Percentiles rank a stretch among this genome's conserved stretches.
phyloP scores from a whole-genome alignment of 2,113 vertebrate species.

The Cynocephalus volans region DNA sequence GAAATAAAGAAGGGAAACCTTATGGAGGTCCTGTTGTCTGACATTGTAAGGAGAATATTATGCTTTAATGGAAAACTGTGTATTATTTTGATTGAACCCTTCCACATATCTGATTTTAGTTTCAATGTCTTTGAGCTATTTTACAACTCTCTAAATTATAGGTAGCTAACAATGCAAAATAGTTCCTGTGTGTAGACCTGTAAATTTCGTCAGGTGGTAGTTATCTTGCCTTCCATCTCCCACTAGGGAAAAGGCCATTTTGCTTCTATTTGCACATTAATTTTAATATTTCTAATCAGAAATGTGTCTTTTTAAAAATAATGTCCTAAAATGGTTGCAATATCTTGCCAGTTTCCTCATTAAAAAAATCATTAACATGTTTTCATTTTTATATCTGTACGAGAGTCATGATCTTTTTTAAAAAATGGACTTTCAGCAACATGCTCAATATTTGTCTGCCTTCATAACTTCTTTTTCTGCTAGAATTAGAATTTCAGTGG shows the following conservation, averaged over 20 bases:
- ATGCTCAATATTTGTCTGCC: neutral
- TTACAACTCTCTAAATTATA: neutral
- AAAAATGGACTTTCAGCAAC: neutral
- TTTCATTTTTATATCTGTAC: neutral
- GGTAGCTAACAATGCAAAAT: neutral
- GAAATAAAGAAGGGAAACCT: conserved; percentile 46
- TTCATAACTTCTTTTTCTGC: conserved; percentile 9
- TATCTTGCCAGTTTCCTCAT: neutral
- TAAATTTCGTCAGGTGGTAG: neutral
- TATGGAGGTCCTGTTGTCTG: neutral
- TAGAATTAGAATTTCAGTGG: neutral
- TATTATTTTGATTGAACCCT: neutral
- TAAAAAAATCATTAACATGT: neutral
- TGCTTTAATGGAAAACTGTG: neutral
- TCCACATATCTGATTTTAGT: conserved; percentile 11
- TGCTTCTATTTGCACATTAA: neutral
- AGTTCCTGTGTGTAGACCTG: neutral
- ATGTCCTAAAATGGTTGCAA: neutral
- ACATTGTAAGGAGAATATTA: neutral
- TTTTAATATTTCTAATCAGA: conserved; percentile 25
- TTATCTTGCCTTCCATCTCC: neutral
- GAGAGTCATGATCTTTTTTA: neutral
- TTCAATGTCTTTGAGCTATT: neutral
- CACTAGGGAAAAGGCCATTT: neutral
- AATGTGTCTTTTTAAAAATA: neutral